These are phyloP conservation scores for Xylota segnis DNA, from an alignment of 2,888 invertebrate genomes.

Conservation along the genomic window DNA sequence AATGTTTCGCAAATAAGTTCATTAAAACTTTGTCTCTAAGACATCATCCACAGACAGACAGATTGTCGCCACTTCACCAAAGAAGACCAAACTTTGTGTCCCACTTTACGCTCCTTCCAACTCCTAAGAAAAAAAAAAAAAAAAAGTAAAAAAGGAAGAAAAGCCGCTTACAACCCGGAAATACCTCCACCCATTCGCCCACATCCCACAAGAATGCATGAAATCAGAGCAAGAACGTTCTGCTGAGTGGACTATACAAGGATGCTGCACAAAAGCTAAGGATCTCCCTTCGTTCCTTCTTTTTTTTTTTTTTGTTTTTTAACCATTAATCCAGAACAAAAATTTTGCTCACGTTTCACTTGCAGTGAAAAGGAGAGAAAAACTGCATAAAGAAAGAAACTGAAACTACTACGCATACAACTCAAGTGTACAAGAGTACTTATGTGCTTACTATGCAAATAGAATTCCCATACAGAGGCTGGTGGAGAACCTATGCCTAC, in stretches of 20 bases:
- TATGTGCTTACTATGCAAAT: slow-evolving; percentile 56
- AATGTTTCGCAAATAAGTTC: slow-evolving; percentile 71
- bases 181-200: slow-evolving; percentile 12
- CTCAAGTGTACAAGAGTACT: slow-evolving; percentile 34
- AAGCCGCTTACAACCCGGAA: slow-evolving; percentile 48
- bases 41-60: slow-evolving; percentile 43
- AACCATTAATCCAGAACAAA: slow-evolving; percentile 25
- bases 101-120: slow-evolving; percentile 9
- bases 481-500: slow-evolving; percentile 22
- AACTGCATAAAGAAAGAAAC: slow-evolving; percentile 10
- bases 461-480: slow-evolving; percentile 21
- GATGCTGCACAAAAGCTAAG: slow-evolving; percentile 40
- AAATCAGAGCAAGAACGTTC: slow-evolving; percentile 60
- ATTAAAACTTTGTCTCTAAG: slow-evolving; percentile 69
- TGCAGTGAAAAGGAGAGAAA: slow-evolving; percentile 30
- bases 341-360: slow-evolving; percentile 63
- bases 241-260: slow-evolving; percentile 41
- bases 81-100: slow-evolving; percentile 31
- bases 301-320: not conserved
- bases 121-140: not conserved
- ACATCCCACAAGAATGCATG: slow-evolving; percentile 33
- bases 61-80: slow-evolving; percentile 46
- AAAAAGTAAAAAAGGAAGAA: too few relatives aligned
- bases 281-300: not conserved
- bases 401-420: slow-evolving; percentile 41